phyloP scores from a whole-genome alignment of 2,113 vertebrate genomes.

The Elaphurus davidianus region DNA sequence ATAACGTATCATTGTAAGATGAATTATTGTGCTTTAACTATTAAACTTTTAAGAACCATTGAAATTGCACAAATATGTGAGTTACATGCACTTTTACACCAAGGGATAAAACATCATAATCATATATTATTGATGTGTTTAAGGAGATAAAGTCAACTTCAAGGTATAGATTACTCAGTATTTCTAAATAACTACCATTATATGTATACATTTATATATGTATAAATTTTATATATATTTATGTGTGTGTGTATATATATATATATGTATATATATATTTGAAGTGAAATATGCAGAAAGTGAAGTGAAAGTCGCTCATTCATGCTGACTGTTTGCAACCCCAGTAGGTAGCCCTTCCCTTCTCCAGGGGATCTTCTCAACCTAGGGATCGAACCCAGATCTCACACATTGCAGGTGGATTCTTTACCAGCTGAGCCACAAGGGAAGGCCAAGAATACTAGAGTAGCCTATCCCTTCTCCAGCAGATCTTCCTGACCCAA shows the following conservation, averaged over 20 bases:
- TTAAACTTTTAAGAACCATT: not conserved
- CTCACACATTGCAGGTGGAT: fast-evolving
- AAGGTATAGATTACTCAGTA: not conserved
- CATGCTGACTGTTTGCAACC: not conserved
- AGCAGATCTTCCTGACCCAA: fast-evolving
- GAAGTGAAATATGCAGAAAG: not conserved
- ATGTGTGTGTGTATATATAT: too few species aligned
- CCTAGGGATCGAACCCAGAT: not conserved
- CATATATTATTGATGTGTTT: not conserved
- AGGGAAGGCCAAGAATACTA: not conserved
- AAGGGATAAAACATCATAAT: not conserved
- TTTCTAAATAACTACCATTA: not conserved
- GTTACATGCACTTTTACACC: not conserved
- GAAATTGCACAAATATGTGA: not conserved
- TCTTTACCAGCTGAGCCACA: not conserved
- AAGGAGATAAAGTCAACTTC: not conserved
- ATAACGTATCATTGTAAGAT: not conserved
- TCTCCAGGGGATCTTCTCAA: not conserved
- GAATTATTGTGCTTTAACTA: not conserved
- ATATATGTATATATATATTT: not conserved
- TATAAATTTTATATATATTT: not conserved
- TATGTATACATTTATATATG: not conserved
- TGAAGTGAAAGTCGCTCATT: not conserved
- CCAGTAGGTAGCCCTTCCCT: not conserved
- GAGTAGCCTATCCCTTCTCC: not conserved